These are phyloP conservation scores for Dimorphilus gyrociliatus DNA, from an alignment of 2,888 invertebrate genomes.

Conservation along the genomic window DNA sequence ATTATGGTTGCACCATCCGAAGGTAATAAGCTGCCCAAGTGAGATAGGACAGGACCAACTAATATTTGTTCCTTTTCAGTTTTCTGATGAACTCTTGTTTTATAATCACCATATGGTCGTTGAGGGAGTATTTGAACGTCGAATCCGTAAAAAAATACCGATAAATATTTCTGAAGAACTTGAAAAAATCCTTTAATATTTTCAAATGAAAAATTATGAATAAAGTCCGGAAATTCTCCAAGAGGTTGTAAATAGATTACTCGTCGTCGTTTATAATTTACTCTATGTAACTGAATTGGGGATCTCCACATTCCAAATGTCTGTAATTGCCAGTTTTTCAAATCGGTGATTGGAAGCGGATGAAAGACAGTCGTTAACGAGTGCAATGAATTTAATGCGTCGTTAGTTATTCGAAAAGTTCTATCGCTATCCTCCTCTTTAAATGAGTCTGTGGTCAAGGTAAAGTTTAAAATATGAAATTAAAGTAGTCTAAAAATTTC, in stretches of 20 bases:
- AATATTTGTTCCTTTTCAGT: slow-evolving; percentile 21
- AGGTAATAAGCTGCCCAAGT: slow-evolving; percentile 16
- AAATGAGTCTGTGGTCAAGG: no score
- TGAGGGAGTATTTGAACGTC: slow-evolving; percentile 16
- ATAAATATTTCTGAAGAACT: slow-evolving; percentile 18
- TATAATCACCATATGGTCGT: slow-evolving; percentile 14
- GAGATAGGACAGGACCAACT: slow-evolving; percentile 18
- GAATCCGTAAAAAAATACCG: slow-evolving; percentile 21
- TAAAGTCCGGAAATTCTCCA: slow-evolving; percentile 22
- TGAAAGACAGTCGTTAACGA: no score
- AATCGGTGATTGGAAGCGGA: no score
- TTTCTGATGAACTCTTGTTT: slow-evolving; percentile 14
- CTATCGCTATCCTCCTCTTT: no score
- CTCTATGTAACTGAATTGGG: slow-evolving; percentile 13
- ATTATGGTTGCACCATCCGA: slow-evolving; percentile 21
- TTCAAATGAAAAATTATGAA: slow-evolving; percentile 13
- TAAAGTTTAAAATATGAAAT: no score
- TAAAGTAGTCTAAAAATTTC: no score
- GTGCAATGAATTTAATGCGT: no score
- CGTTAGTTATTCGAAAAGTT: no score
- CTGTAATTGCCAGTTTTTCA: slow-evolving; percentile 14
- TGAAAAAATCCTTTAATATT: slow-evolving; percentile 7
- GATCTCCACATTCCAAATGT: slow-evolving; percentile 24
- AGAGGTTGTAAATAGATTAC: slow-evolving; percentile 25
- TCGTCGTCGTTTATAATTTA: no score